phyloP scores from a whole-genome alignment of 2,888 invertebrate genomes.

The Panzeria rudis region DNA sequence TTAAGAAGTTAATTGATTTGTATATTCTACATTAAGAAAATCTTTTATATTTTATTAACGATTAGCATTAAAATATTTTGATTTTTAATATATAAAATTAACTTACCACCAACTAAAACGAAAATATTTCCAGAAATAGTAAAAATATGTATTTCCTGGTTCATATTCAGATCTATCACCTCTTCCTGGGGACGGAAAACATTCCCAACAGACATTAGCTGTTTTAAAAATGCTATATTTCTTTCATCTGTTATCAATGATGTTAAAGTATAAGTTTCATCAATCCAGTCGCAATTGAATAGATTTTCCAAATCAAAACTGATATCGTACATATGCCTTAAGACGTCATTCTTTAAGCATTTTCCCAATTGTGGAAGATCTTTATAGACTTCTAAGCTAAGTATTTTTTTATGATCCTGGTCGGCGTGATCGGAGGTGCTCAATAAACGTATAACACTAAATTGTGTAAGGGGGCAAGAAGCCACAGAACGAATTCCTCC shows the following conservation, averaged over 20 bases:
- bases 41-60: neutral
- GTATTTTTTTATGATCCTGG: neutral
- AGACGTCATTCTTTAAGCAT: constrained; percentile 59
- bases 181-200: constrained; percentile 71
- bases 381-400: constrained; percentile 78
- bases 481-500: constrained; percentile 78
- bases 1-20: neutral
- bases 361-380: constrained; percentile 78
- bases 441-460: constrained; percentile 79
- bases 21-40: neutral
- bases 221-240: constrained; percentile 76
- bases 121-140: constrained; percentile 79
- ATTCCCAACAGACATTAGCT: constrained; percentile 72
- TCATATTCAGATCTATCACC: constrained; percentile 59
- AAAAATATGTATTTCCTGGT: constrained; percentile 78
- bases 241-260: constrained; percentile 74
- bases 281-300: constrained; percentile 79
- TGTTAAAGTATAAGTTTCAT: constrained; percentile 78
- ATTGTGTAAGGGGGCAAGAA: constrained; percentile 75
- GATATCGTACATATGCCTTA: constrained; percentile 78
- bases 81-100: constrained; percentile 41
- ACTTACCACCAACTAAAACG: constrained; percentile 74
- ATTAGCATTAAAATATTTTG: neutral
- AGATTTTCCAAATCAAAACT: constrained; percentile 80
- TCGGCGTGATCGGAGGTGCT: constrained; percentile 51